A percentile compares a stretch with the other conserved stretches of the same genome.
Evolutionary conservation across 2,113 vertebrate genomes (phyloP).

Genomic region (Gymnocephalus cernua): DNA sequence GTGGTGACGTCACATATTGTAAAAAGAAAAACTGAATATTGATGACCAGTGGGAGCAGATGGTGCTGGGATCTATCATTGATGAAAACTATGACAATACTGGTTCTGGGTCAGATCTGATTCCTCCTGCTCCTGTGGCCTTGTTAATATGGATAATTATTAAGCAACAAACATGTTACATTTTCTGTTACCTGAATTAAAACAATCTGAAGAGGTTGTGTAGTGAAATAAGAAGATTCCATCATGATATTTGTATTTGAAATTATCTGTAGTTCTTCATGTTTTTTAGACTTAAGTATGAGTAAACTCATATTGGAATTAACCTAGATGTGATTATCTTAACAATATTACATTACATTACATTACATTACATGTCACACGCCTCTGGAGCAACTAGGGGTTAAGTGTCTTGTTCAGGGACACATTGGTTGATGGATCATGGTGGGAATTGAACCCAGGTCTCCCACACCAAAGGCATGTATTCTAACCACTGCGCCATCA

Average conservation of each 20-base stretch:
- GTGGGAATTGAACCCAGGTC: too few relatives aligned
- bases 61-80: constrained; percentile 14
- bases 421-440: too few relatives aligned
- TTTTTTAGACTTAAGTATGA: too few relatives aligned
- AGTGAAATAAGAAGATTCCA: background rate
- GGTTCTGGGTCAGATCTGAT: constrained; percentile 5
- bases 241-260: background rate
- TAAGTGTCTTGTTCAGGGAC: too few relatives aligned
- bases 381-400: too few relatives aligned
- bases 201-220: background rate
- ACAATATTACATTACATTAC: too few relatives aligned
- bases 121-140: constrained; percentile 4
- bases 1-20: background rate
- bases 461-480: too few relatives aligned
- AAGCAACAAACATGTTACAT: background rate
- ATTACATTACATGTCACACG: too few relatives aligned
- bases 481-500: too few relatives aligned
- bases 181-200: background rate
- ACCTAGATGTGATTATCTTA: background rate
- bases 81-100: constrained; percentile 17
- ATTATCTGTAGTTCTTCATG: background rate
- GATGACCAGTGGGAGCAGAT: constrained; percentile 26
- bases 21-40: too few relatives aligned
- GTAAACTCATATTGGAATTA: background rate
- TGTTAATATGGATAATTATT: constrained; percentile 35